Base-by-base conservation (phyloP, 2,888 invertebrate genomes). In the Hybos culiciformis region DNA sequence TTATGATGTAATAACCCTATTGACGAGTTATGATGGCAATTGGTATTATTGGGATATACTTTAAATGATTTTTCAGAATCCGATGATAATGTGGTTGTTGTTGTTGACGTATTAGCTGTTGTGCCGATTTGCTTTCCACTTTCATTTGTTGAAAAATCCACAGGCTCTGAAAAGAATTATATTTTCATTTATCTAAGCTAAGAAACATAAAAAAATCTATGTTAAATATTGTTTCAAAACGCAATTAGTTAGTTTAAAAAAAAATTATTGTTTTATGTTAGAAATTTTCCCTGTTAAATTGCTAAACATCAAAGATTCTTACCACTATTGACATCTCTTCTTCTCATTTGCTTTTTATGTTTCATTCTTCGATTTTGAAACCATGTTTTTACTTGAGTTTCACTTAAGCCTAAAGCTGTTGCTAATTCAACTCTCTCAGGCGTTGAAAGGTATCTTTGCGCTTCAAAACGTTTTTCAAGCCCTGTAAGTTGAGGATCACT, bases 321-420 rank as follows among this genome's bases (percentile, higher is more conserved):
- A 66, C 65, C 66, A 55, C 62, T 63, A 48, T 59, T 56, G 40
- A 60, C 56, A 46, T 66, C 66, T 39, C 65, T 54, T 42, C 66
- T 53, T 32, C 66, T 50, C 66, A 90, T 69, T 59, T 90, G 88
- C 58, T 92, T 92, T 73, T 92, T 92, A 64, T 92, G 90, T 62
- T 92, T 92, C 96, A 96, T 96, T 54, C 96, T 72, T 20, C 94
- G 71, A 69, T 96, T 96, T 70, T 96, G 94, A 68, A 96, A 94
- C 94, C 94, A 94, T 47, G 94, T 96, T 71, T 94, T 94, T 50
- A 94, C 90, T 73, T 94, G 81, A 1, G 96, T 96, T 70, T 96
- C 96, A 12, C 93, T 93, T 15, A 96, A 74, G 61, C 84, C 91
- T 39, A 96, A 73, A 0, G 91, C 90, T 1, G 85, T 83, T 0